Percentiles rank a stretch among this genome's conserved stretches.
Evolutionary conservation across 2,113 vertebrate species (phyloP).

Genomic region (Desmodus rotundus): DNA sequence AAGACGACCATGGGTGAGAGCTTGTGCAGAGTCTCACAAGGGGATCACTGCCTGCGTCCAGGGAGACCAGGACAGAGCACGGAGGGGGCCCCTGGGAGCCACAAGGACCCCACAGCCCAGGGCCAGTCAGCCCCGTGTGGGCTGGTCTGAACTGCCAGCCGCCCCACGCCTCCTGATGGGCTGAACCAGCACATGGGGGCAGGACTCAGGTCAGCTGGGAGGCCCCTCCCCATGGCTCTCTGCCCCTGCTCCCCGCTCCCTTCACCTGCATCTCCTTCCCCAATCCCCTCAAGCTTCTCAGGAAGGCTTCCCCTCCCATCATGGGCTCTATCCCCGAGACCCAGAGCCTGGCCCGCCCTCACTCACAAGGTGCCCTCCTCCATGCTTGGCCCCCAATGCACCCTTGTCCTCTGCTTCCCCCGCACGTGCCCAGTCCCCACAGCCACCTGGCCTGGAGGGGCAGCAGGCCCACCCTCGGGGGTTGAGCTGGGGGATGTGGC

Average conservation of each 20-base stretch:
- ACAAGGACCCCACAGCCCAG: neutral
- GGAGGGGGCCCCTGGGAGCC: neutral
- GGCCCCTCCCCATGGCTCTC: neutral
- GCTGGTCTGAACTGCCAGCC: neutral
- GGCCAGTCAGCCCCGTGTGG: neutral
- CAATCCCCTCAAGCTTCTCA: neutral
- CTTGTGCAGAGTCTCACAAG: accelerated
- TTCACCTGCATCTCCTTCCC: neutral
- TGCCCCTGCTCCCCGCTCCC: accelerated
- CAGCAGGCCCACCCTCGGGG: neutral
- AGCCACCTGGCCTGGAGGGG: neutral
- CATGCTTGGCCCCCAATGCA: accelerated
- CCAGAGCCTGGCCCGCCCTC: neutral
- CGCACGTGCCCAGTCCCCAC: accelerated
- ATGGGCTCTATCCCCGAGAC: accelerated
- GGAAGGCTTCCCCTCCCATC: too few relatives aligned
- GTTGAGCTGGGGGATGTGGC: neutral
- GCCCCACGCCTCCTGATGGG: accelerated
- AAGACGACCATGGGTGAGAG: too few relatives aligned
- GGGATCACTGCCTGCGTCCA: accelerated
- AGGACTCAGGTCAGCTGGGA: neutral
- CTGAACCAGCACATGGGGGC: too few relatives aligned
- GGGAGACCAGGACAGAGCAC: accelerated
- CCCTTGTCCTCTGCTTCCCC: too few relatives aligned
- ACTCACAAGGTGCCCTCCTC: neutral